Conservation (phyloP, 2,888 invertebrate genomes). For the Drosophila sordidapex region DNA sequence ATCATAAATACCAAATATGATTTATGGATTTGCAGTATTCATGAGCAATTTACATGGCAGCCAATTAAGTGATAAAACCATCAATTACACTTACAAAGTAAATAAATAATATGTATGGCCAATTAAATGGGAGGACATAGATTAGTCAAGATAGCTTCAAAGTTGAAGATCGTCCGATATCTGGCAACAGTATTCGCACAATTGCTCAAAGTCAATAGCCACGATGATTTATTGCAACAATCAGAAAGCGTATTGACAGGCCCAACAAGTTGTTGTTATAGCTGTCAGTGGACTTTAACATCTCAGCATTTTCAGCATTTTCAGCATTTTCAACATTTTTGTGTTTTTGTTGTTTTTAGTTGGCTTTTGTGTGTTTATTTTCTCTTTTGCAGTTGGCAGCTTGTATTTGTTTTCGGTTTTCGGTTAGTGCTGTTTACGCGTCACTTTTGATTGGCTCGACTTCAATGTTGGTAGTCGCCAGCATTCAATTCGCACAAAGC, state of each 20-base stretch:
- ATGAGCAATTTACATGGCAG: slow-evolving; percentile 31
- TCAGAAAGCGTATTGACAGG: slow-evolving; percentile 32
- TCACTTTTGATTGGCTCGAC: slow-evolving; percentile 39
- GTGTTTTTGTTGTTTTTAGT: background rate
- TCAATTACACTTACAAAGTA: slow-evolving; percentile 20
- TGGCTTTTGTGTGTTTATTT: background rate
- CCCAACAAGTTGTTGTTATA: slow-evolving; percentile 19
- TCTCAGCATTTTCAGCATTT: slow-evolving; percentile 9
- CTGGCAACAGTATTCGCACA: slow-evolving; percentile 41
- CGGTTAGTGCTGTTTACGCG: slow-evolving; percentile 36
- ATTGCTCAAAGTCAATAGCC: slow-evolving; percentile 64
- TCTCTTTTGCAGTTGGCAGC: slow-evolving; percentile 8
- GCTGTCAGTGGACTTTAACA: slow-evolving; percentile 1
- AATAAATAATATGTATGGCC: slow-evolving; percentile 37
- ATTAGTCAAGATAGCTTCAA: slow-evolving; percentile 1
- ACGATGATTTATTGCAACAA: slow-evolving; percentile 52
- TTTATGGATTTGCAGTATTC: slow-evolving; percentile 42
- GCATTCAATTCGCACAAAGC: slow-evolving; percentile 35
- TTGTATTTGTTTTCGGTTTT: slow-evolving; percentile 39
- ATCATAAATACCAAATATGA: slow-evolving; percentile 24
- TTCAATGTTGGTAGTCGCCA: slow-evolving; percentile 32
- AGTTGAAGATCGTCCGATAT: background rate
- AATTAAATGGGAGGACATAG: slow-evolving; percentile 17
- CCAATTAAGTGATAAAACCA: slow-evolving; percentile 54
- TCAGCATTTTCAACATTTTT: slow-evolving; percentile 17